Base-by-base conservation (phyloP, 2,888 invertebrate genomes). In the Eugnorisma glareosa region DNA sequence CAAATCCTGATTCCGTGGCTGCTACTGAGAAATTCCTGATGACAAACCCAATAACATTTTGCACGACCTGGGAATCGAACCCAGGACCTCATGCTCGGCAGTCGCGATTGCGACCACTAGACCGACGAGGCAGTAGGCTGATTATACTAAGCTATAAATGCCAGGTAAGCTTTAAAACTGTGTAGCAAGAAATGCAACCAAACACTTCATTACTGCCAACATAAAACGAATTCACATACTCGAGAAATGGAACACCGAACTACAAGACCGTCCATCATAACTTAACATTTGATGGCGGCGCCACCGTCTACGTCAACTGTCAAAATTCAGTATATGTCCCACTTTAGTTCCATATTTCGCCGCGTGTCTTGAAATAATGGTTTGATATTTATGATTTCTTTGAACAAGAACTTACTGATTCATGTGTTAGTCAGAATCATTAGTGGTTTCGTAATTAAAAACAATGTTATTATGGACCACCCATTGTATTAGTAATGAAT, bases 371-470 rank as follows among this genome's bases (percentile, higher is more conserved):
- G 2, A 13, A 15, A 59, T 15, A 37, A 35, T 79, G 37, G 72
- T 18, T n/a, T 40, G 37, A 15, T 15, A 8, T 21, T 61, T 54
- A 15, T 13, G 31, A 79, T 86, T 83, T 79, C 86, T 71, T 18
- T 51, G 72, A 79, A 83, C 40, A 31, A 28, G 37, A 35, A 51
- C 73, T 70, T 45, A 74, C 75, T 77, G 71, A 76, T 70, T 79
- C 77, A 82, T n/a, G 79, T 61, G 40, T 59, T 90, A 88, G 87
- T 40, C 59, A 72, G 89, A 89, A 90, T 80, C 74, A 79, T 86
- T 82, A 83, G 79, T 75, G 35, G 75, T 88, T 87, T 83, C 81
- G 67, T 79, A 85, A 89, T 86, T 81, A 84, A 88, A 82, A 88
- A 84, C 83, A 86, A 77, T 69, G 79, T n/a, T 68, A 78, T 84